phyloP scores from a whole-genome alignment of 2,113 vertebrate genomes.

The Phylloscopus trochilus region DNA sequence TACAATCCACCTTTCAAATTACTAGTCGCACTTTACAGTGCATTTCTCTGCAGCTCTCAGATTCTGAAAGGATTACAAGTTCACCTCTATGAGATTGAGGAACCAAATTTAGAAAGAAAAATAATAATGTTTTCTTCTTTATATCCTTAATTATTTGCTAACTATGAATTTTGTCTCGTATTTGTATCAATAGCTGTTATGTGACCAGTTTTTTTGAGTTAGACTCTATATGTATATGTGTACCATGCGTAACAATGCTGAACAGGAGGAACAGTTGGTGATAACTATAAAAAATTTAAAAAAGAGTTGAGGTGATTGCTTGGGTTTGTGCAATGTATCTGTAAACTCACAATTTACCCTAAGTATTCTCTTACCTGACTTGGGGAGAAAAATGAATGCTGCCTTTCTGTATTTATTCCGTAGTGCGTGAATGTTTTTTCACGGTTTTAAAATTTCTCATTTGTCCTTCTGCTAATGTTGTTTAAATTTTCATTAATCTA shows the following conservation, averaged over 20 bases:
- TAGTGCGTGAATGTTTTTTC: neutral
- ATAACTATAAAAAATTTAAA: neutral
- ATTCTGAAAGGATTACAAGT: neutral
- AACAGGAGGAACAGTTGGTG: neutral
- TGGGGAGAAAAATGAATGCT: neutral
- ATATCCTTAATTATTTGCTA: neutral
- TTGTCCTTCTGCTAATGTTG: neutral
- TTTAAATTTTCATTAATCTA: neutral
- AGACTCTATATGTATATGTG: accelerated
- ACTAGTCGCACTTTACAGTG: neutral
- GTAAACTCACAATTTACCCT: neutral
- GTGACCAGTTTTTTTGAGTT: neutral
- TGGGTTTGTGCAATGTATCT: neutral
- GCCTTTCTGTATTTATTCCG: neutral
- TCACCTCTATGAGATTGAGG: neutral
- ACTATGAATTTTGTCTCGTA: neutral
- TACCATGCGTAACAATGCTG: neutral
- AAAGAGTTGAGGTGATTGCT: neutral
- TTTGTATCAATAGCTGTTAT: neutral
- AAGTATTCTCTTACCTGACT: neutral
- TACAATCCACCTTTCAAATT: neutral
- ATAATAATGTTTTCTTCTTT: neutral
- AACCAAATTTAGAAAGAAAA: neutral
- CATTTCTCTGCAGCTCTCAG: neutral
- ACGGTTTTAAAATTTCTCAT: neutral